Evolutionary conservation across 2,797 vertebrate genomes (phyloP), one percentile per base, ranked within the genome.

Genomic region (Melanotaenia parkinsoni): DNA sequence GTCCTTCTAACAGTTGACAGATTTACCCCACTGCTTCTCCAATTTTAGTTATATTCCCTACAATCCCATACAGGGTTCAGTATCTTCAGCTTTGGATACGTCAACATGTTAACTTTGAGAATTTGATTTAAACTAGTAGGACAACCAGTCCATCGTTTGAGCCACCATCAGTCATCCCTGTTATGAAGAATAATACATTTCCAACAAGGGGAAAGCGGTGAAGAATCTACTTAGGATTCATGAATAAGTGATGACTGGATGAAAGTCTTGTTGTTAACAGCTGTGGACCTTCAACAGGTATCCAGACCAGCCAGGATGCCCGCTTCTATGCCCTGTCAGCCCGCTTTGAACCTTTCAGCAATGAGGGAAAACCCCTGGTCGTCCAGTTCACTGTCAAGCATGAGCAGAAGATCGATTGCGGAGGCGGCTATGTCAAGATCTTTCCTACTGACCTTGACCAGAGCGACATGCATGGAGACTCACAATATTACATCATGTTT

Each of bases 401-500:
- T 1, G 97, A 99, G 88, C 98, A 99, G 89, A 97, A 97, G 89
- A 99, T 99, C 0, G 98, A 99, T 92, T 99, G 98, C 0, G 98
- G 98, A 0, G 98, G 98, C 0, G 98, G 97, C 3, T 99, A 99
- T 0, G 94, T 99, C 33, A 99, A 99, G 85, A 88, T 99, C 35
- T 99, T 99, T 90, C 97, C 97, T 0, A 67, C 94, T 1, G 87
- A 90, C 72, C 71, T 96, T 74, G 94, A 93, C 33, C 98, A 98
- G 94, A 66, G 94, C 0, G 94, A 93, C 2, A 95, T 99, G 97
- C 96, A 99, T 0, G 98, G 98, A 0, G 97, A 99, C 1, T 99
- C 98, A 0, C 92, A 96, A 58, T 99, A 99, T 87, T 96, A 98
- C 93, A 94, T 99, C 75, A 99, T 99, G 98, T 99, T 99, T 0